Conservation (phyloP, 2,797 vertebrate genomes). For the Myioborus miniatus region DNA sequence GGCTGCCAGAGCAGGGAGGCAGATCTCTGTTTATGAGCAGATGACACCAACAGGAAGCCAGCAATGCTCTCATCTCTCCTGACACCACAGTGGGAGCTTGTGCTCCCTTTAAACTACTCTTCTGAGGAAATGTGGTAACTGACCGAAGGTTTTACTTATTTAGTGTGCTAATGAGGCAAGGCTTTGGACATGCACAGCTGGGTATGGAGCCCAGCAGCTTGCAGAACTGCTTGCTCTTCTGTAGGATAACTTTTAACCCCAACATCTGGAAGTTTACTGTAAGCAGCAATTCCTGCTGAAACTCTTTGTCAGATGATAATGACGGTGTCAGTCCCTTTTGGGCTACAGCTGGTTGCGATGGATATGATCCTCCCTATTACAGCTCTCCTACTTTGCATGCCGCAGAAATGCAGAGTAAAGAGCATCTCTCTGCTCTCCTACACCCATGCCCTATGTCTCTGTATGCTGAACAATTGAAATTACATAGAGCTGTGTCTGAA, state of each 20-base stretch:
- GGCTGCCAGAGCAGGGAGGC: neutral
- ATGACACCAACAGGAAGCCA: slow-evolving; percentile 2
- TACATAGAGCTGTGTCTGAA: neutral
- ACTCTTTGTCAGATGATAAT: neutral
- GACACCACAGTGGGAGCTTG: neutral
- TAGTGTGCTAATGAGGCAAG: neutral
- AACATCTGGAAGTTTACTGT: neutral
- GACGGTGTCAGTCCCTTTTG: neutral
- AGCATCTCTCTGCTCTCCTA: neutral
- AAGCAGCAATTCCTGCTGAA: neutral
- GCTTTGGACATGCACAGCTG: neutral
- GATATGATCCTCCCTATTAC: neutral
- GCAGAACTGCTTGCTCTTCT: neutral
- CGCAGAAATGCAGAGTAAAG: neutral
- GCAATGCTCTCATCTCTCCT: neutral
- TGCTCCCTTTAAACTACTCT: neutral
- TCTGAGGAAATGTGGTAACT: neutral
- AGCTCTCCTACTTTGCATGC: neutral
- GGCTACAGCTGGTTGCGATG: neutral
- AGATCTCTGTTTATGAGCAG: neutral
- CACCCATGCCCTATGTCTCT: neutral
- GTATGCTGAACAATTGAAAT: neutral
- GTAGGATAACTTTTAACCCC: neutral
- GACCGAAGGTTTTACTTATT: neutral
- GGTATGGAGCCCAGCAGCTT: neutral